Evolutionary conservation across 23 tunicate species (phyloP).

Genomic region (Trididemnum clinides): DNA sequence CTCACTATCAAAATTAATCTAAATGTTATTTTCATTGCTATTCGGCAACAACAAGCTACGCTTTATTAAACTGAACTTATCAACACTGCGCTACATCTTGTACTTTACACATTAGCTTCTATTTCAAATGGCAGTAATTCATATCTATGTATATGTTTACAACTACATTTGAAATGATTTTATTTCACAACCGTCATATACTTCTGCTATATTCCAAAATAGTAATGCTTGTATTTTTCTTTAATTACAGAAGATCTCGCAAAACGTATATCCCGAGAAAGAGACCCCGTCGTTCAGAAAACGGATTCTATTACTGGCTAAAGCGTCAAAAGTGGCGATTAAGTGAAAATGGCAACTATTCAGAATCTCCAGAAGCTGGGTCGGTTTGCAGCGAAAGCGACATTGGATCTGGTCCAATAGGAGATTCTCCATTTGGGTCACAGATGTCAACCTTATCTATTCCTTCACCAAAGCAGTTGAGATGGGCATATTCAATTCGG

Average conservation of each 20-base stretch:
- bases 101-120: too few relatives aligned
- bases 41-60: too few relatives aligned
- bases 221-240: too few relatives aligned
- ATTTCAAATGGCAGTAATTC: too few relatives aligned
- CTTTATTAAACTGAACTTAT: too few relatives aligned
- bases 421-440: constrained; percentile 83
- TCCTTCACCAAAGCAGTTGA: constrained; percentile 89
- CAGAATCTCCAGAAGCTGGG: constrained; percentile 42
- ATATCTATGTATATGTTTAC: too few relatives aligned
- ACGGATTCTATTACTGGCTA: neutral
- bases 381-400: constrained; percentile 44
- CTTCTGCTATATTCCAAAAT: too few relatives aligned
- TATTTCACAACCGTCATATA: too few relatives aligned
- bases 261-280: constrained; percentile 21
- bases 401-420: constrained; percentile 27
- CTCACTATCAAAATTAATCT: too few relatives aligned
- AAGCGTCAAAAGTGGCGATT: neutral
- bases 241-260: constrained; percentile 19
- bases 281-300: neutral
- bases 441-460: constrained; percentile 63
- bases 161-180: too few relatives aligned
- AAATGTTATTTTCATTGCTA: too few relatives aligned
- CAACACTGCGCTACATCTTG: too few relatives aligned
- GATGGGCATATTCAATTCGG: constrained; percentile 35
- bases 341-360: neutral